Percentiles rank a stretch among this genome's conserved stretches.
These are phyloP conservation scores for Muscicapa striata DNA, from an alignment of 2,797 vertebrate species.

Conservation along the genomic window DNA sequence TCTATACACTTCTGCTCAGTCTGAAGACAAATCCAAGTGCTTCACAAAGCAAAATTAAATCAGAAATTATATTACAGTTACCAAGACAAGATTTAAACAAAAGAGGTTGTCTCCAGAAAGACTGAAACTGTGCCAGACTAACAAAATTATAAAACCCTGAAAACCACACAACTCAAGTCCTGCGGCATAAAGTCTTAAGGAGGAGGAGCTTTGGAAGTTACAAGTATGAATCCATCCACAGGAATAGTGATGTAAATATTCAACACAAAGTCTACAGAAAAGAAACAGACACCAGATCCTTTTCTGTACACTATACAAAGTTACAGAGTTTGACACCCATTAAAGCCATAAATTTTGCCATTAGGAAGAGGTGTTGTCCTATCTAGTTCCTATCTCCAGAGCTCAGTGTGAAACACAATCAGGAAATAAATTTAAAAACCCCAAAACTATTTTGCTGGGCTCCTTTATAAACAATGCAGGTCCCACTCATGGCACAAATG, in stretches of 20 bases:
- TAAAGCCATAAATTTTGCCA: background rate
- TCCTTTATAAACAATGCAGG: background rate
- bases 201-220: background rate
- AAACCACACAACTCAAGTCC: background rate
- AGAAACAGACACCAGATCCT: background rate
- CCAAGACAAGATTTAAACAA: background rate
- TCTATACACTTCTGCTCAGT: background rate
- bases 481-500: background rate
- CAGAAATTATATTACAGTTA: background rate
- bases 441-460: background rate
- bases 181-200: background rate
- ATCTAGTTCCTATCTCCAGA: background rate
- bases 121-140: background rate
- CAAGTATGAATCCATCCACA: background rate
- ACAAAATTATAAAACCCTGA: background rate
- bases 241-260: background rate
- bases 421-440: rapidly evolving
- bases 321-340: background rate
- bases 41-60: background rate
- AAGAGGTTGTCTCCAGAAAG: background rate
- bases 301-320: background rate
- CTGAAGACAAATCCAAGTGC: background rate
- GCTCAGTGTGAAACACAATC: background rate
- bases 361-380: background rate
- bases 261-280: background rate